Evolutionary conservation across 2,888 invertebrate species (phyloP).

Genomic region (Chesias legatella): DNA sequence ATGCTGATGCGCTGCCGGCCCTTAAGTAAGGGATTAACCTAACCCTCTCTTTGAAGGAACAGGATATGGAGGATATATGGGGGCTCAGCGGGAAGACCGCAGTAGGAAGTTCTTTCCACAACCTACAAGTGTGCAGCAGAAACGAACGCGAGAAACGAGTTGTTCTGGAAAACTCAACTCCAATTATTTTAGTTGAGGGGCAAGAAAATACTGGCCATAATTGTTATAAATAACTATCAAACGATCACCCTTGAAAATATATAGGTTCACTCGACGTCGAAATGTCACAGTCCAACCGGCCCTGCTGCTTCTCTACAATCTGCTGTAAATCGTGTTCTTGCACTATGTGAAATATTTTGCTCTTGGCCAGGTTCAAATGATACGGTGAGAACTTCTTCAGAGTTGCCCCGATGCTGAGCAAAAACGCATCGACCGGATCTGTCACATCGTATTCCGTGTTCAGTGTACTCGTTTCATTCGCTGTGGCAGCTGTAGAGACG

Average conservation of each 20-base stretch:
- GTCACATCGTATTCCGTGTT: conserved; percentile 48
- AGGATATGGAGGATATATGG: too few species aligned
- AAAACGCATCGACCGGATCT: conserved; percentile 66
- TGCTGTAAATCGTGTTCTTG: conserved; percentile 73
- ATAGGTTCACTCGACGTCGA: conserved; percentile 33
- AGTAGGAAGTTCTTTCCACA: too few species aligned
- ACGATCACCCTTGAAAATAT: conserved; percentile 25
- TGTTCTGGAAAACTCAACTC: too few species aligned
- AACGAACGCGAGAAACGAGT: too few species aligned
- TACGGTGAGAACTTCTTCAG: conserved; percentile 67
- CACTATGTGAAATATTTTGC: conserved; percentile 68
- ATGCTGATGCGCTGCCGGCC: too few species aligned
- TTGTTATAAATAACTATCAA: too few species aligned
- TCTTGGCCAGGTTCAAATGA: conserved; percentile 69
- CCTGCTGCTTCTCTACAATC: conserved; percentile 55
- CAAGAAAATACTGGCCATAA: too few species aligned
- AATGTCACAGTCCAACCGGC: conserved; percentile 41
- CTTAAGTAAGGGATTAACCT: too few species aligned
- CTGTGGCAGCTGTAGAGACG: conserved; percentile 29
- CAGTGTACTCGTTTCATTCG: conserved; percentile 32
- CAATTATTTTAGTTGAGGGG: too few species aligned
- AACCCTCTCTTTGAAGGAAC: too few species aligned
- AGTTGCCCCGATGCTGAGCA: conserved; percentile 65
- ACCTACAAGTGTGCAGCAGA: too few species aligned
- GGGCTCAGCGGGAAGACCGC: too few species aligned